Conservation (phyloP, 2,113 vertebrate species). For the Marmota flaviventris region DNA sequence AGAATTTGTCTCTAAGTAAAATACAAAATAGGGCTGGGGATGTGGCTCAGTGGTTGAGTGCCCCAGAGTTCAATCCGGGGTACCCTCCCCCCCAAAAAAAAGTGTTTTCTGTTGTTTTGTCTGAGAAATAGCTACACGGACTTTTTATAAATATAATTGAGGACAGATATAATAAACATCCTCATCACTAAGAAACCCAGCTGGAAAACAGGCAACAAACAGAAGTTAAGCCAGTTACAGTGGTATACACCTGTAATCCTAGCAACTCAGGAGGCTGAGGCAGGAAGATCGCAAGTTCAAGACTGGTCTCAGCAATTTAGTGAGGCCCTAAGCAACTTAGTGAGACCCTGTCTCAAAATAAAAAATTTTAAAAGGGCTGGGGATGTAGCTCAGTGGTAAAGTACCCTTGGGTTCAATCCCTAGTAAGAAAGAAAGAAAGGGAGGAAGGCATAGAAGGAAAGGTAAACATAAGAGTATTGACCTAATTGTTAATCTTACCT, state of each 20-base stretch:
- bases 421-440: too few species aligned
- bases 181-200: slow-evolving; percentile 35
- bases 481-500: neutral
- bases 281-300: neutral
- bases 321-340: neutral
- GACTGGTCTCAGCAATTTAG: neutral
- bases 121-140: slow-evolving; percentile 47
- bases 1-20: too few species aligned
- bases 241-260: neutral
- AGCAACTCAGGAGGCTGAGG: neutral
- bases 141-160: neutral
- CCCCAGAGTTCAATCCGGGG: too few species aligned
- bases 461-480: neutral
- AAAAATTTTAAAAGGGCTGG: too few species aligned
- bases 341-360: neutral
- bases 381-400: too few species aligned
- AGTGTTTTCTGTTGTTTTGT: neutral
- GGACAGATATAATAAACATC: slow-evolving; percentile 23
- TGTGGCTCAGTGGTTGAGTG: too few species aligned
- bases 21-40: too few species aligned
- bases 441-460: too few species aligned
- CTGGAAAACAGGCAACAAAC: slow-evolving; percentile 13
- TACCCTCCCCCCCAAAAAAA: too few species aligned
- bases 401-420: too few species aligned
- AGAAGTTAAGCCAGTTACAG: neutral